These are phyloP conservation scores for Tetramorium bicarinatum DNA, from an alignment of 2,888 invertebrate species.

Conservation along the genomic window DNA sequence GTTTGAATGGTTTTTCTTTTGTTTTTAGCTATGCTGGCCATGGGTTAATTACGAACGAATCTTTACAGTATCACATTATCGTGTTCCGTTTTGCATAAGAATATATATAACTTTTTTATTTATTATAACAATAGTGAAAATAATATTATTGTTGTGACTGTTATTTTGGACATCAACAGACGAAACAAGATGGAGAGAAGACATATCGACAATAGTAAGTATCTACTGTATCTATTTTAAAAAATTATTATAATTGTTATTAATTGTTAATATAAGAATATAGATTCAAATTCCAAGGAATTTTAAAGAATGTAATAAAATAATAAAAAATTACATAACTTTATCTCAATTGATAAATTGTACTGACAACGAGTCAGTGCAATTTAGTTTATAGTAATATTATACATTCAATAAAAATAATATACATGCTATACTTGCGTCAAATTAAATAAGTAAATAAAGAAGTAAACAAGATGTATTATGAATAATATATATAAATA, in stretches of 20 bases:
- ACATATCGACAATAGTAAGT: conserved; percentile 73
- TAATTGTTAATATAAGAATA: neutral
- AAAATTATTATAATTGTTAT: neutral
- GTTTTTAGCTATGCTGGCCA: no score
- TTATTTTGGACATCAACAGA: neutral
- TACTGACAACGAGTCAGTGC: neutral
- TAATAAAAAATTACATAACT: neutral
- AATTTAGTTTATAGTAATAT: neutral
- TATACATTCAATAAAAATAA: neutral
- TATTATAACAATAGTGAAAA: neutral
- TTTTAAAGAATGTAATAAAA: neutral
- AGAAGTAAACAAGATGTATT: neutral
- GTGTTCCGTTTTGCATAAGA: neutral
- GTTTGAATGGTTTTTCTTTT: no score
- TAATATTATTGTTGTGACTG: neutral
- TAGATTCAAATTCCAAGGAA: neutral
- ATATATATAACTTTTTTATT: neutral
- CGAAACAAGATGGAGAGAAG: conserved; percentile 39
- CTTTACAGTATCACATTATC: neutral
- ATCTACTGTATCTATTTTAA: neutral
- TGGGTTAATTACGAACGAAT: neutral
- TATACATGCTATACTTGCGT: neutral
- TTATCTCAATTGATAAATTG: neutral
- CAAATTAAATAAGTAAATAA: neutral
- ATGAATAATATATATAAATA: neutral